Conservation (phyloP, 2,888 invertebrate genomes). For the Chromoteleia sp. region DNA sequence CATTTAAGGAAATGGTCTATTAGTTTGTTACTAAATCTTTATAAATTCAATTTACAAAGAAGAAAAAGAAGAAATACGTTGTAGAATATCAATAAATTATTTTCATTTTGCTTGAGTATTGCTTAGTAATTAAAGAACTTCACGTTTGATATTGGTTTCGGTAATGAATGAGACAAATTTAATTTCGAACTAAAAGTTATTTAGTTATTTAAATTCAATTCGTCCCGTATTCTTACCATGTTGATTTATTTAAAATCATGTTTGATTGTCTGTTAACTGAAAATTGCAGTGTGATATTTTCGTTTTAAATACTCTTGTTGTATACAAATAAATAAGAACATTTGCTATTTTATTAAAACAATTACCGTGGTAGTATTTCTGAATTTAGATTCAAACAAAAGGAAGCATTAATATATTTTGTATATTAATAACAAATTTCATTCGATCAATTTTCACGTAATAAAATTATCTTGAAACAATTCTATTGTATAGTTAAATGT, state of each 20-base stretch:
- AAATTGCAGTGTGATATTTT: background rate
- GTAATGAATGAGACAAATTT: background rate
- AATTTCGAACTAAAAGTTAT: background rate
- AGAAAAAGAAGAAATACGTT: background rate
- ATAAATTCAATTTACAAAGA: background rate
- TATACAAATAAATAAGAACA: background rate
- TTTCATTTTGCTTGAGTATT: background rate
- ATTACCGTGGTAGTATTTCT: background rate
- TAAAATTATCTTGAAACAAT: too few species aligned
- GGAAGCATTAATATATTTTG: too few species aligned
- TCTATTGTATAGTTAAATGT: too few species aligned
- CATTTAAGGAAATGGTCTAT: slow-evolving; percentile 8
- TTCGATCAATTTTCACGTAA: too few species aligned
- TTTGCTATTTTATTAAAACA: slow-evolving; percentile 7
- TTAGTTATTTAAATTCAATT: slow-evolving; percentile 3
- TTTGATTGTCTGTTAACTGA: slow-evolving; percentile 14
- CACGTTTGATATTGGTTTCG: background rate
- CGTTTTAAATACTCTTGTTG: too few species aligned
- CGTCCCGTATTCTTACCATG: background rate
- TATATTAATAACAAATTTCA: too few species aligned
- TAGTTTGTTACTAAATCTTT: background rate
- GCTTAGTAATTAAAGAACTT: background rate
- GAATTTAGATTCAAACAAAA: background rate
- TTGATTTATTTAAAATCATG: slow-evolving; percentile 5
- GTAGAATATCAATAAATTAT: too few species aligned